phyloP scores from a whole-genome alignment of 2,113 vertebrate species.

The Salvelinus alpinus region DNA sequence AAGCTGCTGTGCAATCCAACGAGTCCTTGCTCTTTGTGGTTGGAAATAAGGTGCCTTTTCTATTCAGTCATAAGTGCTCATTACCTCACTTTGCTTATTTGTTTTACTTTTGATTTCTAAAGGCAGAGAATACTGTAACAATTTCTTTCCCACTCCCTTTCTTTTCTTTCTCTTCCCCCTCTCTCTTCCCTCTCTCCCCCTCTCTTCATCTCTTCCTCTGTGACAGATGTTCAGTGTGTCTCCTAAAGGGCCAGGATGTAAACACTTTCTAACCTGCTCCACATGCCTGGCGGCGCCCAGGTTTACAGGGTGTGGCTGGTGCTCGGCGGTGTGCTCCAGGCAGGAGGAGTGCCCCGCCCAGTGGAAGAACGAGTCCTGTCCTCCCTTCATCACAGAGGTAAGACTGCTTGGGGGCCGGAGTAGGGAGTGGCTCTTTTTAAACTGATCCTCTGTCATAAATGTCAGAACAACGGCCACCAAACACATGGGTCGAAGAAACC shows the following conservation, averaged over 20 bases:
- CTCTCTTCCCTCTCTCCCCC: neutral
- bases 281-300: conserved; percentile 78
- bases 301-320: conserved; percentile 95
- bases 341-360: conserved; percentile 68
- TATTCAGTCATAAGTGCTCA: neutral
- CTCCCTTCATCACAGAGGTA: conserved; percentile 84
- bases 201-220: neutral
- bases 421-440: no score
- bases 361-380: conserved; percentile 81
- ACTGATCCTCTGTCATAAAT: no score
- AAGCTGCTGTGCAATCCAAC: conserved; percentile 65
- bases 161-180: neutral
- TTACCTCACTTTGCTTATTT: neutral
- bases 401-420: neutral
- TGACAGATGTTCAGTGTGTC: conserved; percentile 83
- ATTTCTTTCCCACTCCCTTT: neutral
- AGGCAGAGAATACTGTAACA: neutral
- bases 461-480: neutral
- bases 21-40: conserved; percentile 80
- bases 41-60: conserved; percentile 80
- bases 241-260: conserved; percentile 84
- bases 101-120: neutral
- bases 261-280: conserved; percentile 84
- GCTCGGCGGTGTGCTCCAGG: conserved; percentile 72
- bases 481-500: neutral